These are phyloP conservation scores for Myanophis thanlyinensis DNA, from an alignment of 2,113 vertebrate species.

Conservation along the genomic window DNA sequence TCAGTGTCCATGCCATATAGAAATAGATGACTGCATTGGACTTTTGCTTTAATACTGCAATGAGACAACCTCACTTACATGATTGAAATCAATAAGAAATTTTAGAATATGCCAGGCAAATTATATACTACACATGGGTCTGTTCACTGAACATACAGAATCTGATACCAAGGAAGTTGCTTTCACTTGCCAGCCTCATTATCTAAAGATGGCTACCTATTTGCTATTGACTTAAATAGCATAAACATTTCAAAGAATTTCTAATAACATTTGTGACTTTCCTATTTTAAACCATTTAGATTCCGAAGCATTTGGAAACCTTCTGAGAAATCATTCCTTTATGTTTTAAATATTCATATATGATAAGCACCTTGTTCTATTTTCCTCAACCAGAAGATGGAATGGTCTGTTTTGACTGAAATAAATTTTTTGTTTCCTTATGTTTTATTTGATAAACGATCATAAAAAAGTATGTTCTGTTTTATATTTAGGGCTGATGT, in stretches of 20 bases:
- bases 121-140: background rate
- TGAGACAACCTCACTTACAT: background rate
- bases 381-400: background rate
- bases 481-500: background rate
- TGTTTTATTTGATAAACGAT: background rate
- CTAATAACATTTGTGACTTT: background rate
- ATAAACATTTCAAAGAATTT: background rate
- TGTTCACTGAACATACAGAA: background rate
- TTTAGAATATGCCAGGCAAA: background rate
- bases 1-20: background rate
- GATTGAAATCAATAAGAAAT: background rate
- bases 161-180: background rate
- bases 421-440: background rate
- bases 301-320: background rate
- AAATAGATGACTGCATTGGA: background rate
- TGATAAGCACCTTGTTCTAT: background rate
- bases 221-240: background rate
- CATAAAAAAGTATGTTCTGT: background rate
- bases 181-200: background rate
- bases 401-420: background rate
- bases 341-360: background rate
- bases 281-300: background rate
- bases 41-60: background rate
- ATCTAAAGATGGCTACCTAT: background rate
- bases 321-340: background rate